Base-by-base conservation (phyloP, 2,113 vertebrate species). In the Fulmarus glacialis region DNA sequence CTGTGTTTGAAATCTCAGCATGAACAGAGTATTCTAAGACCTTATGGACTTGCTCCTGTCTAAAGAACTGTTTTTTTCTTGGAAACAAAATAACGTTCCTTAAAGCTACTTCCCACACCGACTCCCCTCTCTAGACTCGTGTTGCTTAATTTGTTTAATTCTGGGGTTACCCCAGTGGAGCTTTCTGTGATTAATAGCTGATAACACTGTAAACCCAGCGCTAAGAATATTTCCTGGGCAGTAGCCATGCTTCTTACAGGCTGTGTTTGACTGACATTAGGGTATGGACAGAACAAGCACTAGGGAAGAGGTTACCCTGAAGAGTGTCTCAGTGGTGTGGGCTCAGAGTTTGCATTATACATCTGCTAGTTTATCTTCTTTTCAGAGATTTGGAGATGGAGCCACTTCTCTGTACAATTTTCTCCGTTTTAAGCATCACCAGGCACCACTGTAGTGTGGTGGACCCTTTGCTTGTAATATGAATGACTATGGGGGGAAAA, bases 1-100 rank as follows among this genome's bases (percentile, higher is more conserved):
- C 38, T 78, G 22, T 93, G 45, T 92, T 94, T 93, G 86, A 83
- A 85, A 95, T 89, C 94, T 81, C 80, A 96, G 88, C 60, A 55
- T 94, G 95, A 96, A 66, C 55, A 74, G 50, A 67, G 71, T 89
- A 78, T 74, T 80, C 26, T 55, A 58, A 93, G 90, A 88, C 71
- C 55, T 88, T 81, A 32, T 73, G 63, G 87, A 82, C 70, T 80
- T 0, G 0, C 12, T 83, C 6, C 40, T 90, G 22, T 63, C 29
- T 74, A 59, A 94, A 67, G 63, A 86, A 73, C n/a, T 2, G 0
- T 72, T 50, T 42, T 71, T 62, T 68, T 26, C 22, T 82, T 86
- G 59, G 47, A 81, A 92, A 40, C 26, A 78, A 86, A 91, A 42
- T 43, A 55, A 22, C 0, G 1, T 87, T 89, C 47, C 77, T 79